Base-by-base conservation (phyloP, 37 sponge, comb jelly and placozoan genomes). In the Cliona cf. orientalis region DNA sequence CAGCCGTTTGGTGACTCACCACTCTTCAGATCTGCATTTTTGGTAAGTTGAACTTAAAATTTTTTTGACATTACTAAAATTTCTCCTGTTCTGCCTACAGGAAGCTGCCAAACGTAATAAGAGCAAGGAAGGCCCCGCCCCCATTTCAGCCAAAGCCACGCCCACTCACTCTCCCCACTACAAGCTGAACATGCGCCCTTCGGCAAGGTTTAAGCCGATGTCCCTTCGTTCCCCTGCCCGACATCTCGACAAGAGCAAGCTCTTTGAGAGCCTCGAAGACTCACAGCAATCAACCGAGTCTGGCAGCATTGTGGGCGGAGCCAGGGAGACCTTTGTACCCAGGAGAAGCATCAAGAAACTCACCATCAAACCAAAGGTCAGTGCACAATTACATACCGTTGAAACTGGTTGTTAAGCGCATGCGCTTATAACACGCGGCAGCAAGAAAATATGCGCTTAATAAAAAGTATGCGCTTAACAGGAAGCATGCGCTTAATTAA, bases 1-100 rank as follows among this genome's bases (percentile, higher is more conserved):
- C 72, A 86, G 17, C 97, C 97, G 21, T 97, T 90, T 80, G 97
- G 97, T 2, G 97, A 97, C 82, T 92, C 95, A 14, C 97, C 95
- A 36, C 91, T 97, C 72, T 97, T 97, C 75, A 73, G 93, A 35
- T 92, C 65, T 45, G 92, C 92, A 26, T 21, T 92, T 2, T 38
- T 57, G 74, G 95, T 91, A 41, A 68, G 85, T 29, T 5, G 17
- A 28, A 25, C n/a, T n/a, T n/a, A n/a, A n/a, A n/a, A n/a, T n/a
- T n/a, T n/a, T n/a, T n/a, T n/a, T n/a, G n/a, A n/a, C n/a, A n/a
- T n/a, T n/a, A n/a, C n/a, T 9, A 45, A 29, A 19, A 32, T 44
- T 22, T 44, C 49, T 71, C 19, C 44, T 75, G 28, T 55, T 44
- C 22, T 46, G 29, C 28, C 37, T 31, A 6, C 76, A 90, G 92